Evolutionary conservation across 2,113 vertebrate species (phyloP).

Genomic region (Holacanthus passer): DNA sequence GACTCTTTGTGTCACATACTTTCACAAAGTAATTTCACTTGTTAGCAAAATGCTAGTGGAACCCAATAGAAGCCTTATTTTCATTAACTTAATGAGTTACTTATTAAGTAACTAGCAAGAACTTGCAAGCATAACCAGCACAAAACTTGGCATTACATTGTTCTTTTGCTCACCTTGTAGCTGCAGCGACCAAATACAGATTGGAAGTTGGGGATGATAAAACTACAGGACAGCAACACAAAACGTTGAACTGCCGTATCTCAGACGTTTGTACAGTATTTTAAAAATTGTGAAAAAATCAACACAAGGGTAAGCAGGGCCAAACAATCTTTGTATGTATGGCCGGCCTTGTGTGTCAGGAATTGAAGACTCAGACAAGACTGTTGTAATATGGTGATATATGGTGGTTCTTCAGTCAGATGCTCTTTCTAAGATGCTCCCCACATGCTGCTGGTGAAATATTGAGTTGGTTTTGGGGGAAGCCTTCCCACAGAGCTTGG

Average conservation of each 20-base stretch:
- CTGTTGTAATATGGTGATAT: neutral
- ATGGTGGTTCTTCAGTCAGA: slow-evolving; percentile 8
- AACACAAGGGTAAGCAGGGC: neutral
- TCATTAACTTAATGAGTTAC: too few species aligned
- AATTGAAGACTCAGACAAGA: neutral
- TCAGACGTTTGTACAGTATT: neutral
- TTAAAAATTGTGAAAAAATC: neutral
- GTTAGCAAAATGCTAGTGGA: too few species aligned
- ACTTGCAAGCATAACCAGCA: neutral
- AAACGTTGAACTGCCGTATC: neutral
- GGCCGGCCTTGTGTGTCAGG: neutral
- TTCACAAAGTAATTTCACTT: neutral
- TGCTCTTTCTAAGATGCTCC: slow-evolving; percentile 14
- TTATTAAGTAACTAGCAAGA: too few species aligned
- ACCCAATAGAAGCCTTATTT: too few species aligned
- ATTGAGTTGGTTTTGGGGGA: slow-evolving; percentile 74
- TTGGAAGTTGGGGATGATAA: neutral
- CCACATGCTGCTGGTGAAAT: slow-evolving; percentile 50
- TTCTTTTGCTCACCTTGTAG: neutral
- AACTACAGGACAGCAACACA: neutral
- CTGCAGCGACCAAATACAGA: neutral
- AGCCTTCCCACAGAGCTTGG: slow-evolving; percentile 62
- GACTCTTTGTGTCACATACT: neutral
- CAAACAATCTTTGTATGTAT: neutral
- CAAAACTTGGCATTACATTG: neutral